Evolutionary conservation across 2,797 vertebrate genomes (phyloP), one percentile per base, ranked within the genome.

Genomic region (Sebastiscus tertius): DNA sequence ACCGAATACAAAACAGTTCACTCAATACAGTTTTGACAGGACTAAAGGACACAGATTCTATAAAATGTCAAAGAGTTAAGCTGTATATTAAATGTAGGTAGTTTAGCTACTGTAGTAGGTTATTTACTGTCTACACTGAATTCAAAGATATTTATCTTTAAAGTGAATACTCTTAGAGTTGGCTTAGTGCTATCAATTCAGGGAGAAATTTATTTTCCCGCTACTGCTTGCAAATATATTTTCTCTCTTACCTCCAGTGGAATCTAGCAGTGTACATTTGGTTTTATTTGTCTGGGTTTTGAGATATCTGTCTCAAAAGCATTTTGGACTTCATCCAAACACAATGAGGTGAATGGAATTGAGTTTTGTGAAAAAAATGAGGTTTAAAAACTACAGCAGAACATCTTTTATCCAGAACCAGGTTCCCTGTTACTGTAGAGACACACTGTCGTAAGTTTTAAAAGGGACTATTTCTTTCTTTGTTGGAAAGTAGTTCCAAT

Each of bases 1-100:
- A 55, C 79, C 2, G 87, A 93, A 92, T 94, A 92, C 88, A 83
- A 91, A 61, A 42, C n/a, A 4, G 36, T 55, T 80, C 64, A 61
- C 84, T 90, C 87, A 75, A 31, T 75, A 14, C 34, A 59, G 76
- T 54, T 69, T 62, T 83, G 87, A 86, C 77, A 77, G 24, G 55
- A 77, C 46, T 68, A 54, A 72, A 77, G 54, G 76, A 79, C 31
- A 59, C 11, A 13, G 29, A 52, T 39, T 62, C 26, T 11, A 16
- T 10, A 59, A 67, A 77, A 60, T 24, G 16, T 65, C 22, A 68
- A 24, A 52, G 10, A 24, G 49, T n/a, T 39, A 2, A 26, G 11
- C 31, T 76, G 27, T 27, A 64, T 18, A 49, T 59, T 20, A 59
- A 11, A 42, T 2, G 5, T 52, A 55, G 36, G 2, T 54, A 54